Evolutionary conservation across 92 coral and sea anemone genomes (phyloP).

Genomic region (Diadumene lineata): DNA sequence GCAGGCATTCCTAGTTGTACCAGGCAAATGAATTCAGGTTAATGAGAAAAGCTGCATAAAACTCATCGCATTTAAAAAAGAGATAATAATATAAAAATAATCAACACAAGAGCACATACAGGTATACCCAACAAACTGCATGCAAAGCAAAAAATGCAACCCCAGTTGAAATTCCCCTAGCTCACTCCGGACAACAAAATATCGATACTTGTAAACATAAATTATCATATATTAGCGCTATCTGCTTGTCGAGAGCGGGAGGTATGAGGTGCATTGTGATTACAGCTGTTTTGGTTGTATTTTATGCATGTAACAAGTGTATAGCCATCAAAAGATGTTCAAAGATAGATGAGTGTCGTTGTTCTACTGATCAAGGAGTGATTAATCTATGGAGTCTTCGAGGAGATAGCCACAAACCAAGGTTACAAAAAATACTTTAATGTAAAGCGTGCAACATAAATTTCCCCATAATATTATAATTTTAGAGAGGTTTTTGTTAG

Average conservation of each 20-base stretch:
- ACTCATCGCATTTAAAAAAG: no score
- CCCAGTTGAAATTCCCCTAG: no score
- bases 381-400: conserved; percentile 59
- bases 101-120: no score
- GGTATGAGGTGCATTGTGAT: background rate
- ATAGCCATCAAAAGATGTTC: conserved; percentile 40
- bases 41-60: no score
- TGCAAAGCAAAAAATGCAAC: no score
- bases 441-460: background rate
- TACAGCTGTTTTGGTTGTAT: background rate
- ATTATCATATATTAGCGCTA: background rate
- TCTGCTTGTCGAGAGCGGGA: background rate
- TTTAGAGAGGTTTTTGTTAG: no score
- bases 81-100: no score
- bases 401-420: conserved; percentile 17
- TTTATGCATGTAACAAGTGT: background rate
- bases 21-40: no score
- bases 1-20: conserved; percentile 26
- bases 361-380: conserved; percentile 64
- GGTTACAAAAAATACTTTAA: background rate
- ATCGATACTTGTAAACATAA: background rate
- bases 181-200: no score
- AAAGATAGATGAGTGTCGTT: conserved; percentile 53
- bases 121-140: no score
- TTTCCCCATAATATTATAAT: conserved; percentile 9